phyloP scores from a whole-genome alignment of 2,888 invertebrate species.

The Athripsodes cinereus region DNA sequence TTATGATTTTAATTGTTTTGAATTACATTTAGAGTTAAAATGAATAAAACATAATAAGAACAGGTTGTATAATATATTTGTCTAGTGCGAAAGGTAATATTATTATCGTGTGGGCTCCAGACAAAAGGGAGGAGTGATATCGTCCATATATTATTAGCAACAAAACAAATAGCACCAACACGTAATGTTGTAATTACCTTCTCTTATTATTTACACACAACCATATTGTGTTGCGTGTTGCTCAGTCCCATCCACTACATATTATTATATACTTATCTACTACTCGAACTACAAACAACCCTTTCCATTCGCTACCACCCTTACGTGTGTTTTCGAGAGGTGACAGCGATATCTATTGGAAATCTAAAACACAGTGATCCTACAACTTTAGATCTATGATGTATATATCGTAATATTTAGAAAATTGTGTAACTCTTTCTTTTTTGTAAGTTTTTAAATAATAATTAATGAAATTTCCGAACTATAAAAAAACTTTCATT shows the following conservation, averaged over 20 bases:
- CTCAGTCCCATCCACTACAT: no score
- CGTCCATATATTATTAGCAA: constrained; percentile 3
- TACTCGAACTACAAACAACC: no score
- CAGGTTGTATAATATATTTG: no score
- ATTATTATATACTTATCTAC: background rate
- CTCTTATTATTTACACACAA: background rate
- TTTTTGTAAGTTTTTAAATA: no score
- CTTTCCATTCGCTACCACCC: background rate
- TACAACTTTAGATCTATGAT: no score
- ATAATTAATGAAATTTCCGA: no score
- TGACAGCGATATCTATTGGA: background rate
- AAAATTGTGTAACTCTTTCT: no score
- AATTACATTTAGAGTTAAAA: no score
- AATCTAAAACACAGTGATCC: background rate
- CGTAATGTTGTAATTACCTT: constrained; percentile 3
- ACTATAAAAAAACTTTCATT: no score
- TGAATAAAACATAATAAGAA: no score
- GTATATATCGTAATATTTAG: no score
- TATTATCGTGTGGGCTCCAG: background rate
- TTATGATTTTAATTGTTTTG: no score
- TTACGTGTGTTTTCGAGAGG: background rate
- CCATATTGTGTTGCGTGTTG: background rate
- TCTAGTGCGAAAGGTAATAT: background rate
- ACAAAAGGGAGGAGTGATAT: constrained; percentile 2
- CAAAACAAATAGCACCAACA: constrained; percentile 1